Percentiles rank a stretch among this genome's conserved stretches.
Evolutionary conservation across 2,888 invertebrate genomes (phyloP).

Genomic region (Dasysyrphus tricinctus): DNA sequence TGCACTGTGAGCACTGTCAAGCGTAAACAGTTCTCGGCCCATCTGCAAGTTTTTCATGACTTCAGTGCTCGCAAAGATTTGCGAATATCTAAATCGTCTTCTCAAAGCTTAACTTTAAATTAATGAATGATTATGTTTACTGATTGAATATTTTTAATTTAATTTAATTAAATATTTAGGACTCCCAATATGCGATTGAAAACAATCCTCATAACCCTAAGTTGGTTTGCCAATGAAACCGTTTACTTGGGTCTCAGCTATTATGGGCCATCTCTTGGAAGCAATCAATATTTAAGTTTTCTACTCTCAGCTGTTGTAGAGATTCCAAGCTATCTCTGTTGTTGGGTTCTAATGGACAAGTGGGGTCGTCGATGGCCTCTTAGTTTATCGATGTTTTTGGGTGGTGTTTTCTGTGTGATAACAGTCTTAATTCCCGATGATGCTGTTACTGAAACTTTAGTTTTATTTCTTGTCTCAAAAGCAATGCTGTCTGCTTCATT

Average conservation of each 20-base stretch:
- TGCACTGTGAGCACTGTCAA: too few species aligned
- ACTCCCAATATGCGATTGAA: conserved; percentile 96
- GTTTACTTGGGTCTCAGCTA: conserved; percentile 96
- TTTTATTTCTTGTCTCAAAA: conserved; percentile 92
- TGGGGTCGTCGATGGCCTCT: conserved; percentile 95
- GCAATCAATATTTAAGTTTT: conserved; percentile 94
- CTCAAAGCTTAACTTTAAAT: too few species aligned
- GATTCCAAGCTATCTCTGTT: conserved; percentile 93
- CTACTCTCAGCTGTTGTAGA: conserved; percentile 94
- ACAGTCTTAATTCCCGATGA: conserved; percentile 93
- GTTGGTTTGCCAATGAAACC: conserved; percentile 96
- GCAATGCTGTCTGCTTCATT: conserved; percentile 95
- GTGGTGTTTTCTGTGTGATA: conserved; percentile 92
- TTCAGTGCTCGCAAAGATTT: too few species aligned
- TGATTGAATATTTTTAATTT: neutral
- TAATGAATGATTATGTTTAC: too few species aligned
- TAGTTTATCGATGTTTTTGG: conserved; percentile 92
- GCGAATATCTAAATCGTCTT: too few species aligned
- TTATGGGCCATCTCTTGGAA: conserved; percentile 94
- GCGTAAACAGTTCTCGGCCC: too few species aligned
- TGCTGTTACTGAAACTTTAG: conserved; percentile 89
- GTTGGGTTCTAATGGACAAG: conserved; percentile 95
- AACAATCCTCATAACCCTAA: conserved; percentile 92
- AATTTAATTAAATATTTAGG: conserved; percentile 79
- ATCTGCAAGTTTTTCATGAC: too few species aligned